Evolutionary conservation across 53 echinoderm and acorn worm genomes (phyloP), one percentile per base, ranked within the genome.

Genomic region (Echinometra lucunter): DNA sequence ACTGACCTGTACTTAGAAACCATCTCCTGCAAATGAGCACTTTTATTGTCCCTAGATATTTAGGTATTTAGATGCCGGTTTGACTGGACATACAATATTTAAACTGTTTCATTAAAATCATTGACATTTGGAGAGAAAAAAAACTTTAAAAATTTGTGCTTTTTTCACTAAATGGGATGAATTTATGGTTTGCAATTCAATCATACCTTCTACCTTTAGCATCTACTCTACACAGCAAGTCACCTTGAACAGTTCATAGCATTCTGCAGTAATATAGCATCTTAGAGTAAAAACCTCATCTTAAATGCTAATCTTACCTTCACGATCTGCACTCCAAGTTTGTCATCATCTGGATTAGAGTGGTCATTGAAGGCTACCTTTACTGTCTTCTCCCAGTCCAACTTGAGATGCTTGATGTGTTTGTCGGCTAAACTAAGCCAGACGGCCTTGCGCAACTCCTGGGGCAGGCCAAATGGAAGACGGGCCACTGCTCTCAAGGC

Each of bases 261-360:
- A 23, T 63, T 23, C 63, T 63, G 63, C 21, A 4, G 25, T 63
- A 63, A 23, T 63, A 80, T 80, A 37, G 37, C 3, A 38, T 80
- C 37, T 42, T 80, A 6, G 44, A 83, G 19, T 23, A 83, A 45
- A 83, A 35, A 37, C 16, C 16, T 28, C 74, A 82, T 42, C 42
- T 82, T 2, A 45, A 42, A 1, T 82, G 53, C 88, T 30, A n/a
- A 58, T 44, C 75, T 66, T 95, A 99, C 99, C 98, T 99, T 99
- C 5, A 99, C 99, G 75, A 99, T 99, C 95, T 99, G 99, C 2
- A 98, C 96, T 10, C 99, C 99, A 0, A 99, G 96, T 37, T 97
- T 98, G 88, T 99, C 99, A 66, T 99, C 99, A 80, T 99, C 99
- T 17, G 99, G 99, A 88, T 99, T 99, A 28, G 98, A 97, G n/a